phyloP scores from a whole-genome alignment of 1,140 invertebrate genomes.

The Drosophila lini region DNA sequence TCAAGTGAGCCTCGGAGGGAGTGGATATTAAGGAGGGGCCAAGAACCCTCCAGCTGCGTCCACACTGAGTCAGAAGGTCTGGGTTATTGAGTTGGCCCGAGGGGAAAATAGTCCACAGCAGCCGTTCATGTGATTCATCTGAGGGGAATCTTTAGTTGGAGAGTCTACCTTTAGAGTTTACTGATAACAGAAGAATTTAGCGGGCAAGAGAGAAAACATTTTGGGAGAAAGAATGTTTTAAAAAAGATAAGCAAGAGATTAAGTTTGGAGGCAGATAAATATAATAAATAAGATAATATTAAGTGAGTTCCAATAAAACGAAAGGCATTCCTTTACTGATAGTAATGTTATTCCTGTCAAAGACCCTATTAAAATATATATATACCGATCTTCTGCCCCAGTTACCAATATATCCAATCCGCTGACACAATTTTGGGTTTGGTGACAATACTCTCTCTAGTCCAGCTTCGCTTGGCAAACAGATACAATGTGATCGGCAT shows the following conservation, averaged over 20 bases:
- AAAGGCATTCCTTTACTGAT: neutral
- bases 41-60: conserved; percentile 41
- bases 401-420: conserved; percentile 3
- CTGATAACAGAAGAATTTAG: conserved; percentile 10
- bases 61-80: conserved; percentile 38
- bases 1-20: conserved; percentile 32
- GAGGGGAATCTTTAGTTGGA: neutral
- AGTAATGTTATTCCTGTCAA: neutral
- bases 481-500: conserved; percentile 42
- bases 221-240: neutral
- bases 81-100: neutral
- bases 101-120: conserved; percentile 15
- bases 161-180: neutral
- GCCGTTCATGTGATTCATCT: conserved; percentile 17
- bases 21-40: conserved; percentile 23
- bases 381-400: neutral
- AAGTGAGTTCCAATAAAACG: neutral
- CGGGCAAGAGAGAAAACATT: neutral
- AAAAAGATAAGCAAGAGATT: conserved; percentile 3
- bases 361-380: neutral
- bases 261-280: neutral
- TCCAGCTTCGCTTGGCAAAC: conserved; percentile 25
- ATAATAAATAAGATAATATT: neutral
- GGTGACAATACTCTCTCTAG: conserved; percentile 18
- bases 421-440: conserved; percentile 22